Conservation (phyloP, 1,140 invertebrate genomes). For the Lepidurus couesii region DNA sequence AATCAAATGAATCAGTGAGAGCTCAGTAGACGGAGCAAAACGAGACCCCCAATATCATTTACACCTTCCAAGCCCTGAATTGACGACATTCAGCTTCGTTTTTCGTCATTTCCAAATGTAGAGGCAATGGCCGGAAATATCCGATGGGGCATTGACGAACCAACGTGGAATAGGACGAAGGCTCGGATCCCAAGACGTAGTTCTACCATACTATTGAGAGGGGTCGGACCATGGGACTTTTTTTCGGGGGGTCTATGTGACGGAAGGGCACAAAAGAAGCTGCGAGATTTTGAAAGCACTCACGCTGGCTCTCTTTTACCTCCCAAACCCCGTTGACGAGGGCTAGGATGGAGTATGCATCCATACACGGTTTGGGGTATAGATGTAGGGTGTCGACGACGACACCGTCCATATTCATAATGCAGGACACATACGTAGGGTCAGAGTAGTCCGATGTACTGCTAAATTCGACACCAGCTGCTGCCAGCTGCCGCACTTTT, state of each 20-base stretch:
- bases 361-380: neutral
- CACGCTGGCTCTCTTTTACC: neutral
- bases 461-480: neutral
- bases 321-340: neutral
- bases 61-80: no score
- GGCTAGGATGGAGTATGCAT: conserved; percentile 12
- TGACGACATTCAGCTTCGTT: no score
- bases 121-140: no score
- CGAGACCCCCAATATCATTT: no score
- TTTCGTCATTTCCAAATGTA: no score
- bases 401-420: conserved; percentile 19
- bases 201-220: neutral
- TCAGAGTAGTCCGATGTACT: conserved; percentile 1
- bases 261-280: neutral
- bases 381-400: neutral
- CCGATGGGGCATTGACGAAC: no score
- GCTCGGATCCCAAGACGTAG: neutral
- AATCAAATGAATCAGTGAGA: no score
- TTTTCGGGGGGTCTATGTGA: neutral
- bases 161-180: no score
- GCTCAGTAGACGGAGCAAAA: no score
- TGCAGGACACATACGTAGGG: neutral
- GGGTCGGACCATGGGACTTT: neutral
- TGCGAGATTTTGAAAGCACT: conserved; percentile 13
- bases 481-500: conserved; percentile 13